These are phyloP conservation scores for Drosophila basisetae DNA, from an alignment of 2,888 invertebrate genomes.

Conservation along the genomic window DNA sequence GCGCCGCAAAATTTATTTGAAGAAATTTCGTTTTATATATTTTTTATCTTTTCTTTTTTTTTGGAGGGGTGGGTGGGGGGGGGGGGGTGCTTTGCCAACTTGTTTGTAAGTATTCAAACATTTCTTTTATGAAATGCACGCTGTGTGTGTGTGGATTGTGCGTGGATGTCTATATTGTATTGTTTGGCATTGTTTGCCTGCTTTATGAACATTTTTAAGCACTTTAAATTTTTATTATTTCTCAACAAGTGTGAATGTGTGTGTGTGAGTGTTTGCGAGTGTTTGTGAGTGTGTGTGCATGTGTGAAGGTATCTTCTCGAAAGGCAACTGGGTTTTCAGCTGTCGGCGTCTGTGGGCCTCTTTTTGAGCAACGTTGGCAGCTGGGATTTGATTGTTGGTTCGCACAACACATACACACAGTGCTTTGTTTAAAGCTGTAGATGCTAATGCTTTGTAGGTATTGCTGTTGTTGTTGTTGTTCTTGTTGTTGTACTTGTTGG, in stretches of 20 bases:
- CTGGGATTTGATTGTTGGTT: conserved; percentile 61
- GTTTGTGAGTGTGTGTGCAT: conserved; percentile 1
- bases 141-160: conserved; percentile 18
- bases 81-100: neutral
- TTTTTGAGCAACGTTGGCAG: conserved; percentile 34
- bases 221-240: conserved; percentile 71
- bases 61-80: neutral
- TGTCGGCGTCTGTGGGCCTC: conserved; percentile 32
- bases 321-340: conserved; percentile 33
- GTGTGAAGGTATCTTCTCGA: conserved; percentile 16
- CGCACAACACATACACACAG: conserved; percentile 5
- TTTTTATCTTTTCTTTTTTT: conserved; percentile 8
- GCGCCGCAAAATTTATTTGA: conserved; percentile 42
- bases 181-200: conserved; percentile 62
- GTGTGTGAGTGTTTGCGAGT: conserved; percentile 4
- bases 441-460: neutral
- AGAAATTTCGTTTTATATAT: conserved; percentile 29
- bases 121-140: conserved; percentile 45
- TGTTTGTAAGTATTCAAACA: conserved; percentile 39
- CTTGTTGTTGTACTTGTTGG: neutral
- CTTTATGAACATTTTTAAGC: conserved; percentile 70
- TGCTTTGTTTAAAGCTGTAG: conserved; percentile 36
- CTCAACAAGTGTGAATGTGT: conserved; percentile 51
- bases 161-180: conserved; percentile 16
- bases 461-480: neutral